Percentiles rank a stretch among this genome's conserved stretches.
These are phyloP conservation scores for Drosophila subobscura DNA, from an alignment of 1,140 invertebrate genomes.

Conservation along the genomic window DNA sequence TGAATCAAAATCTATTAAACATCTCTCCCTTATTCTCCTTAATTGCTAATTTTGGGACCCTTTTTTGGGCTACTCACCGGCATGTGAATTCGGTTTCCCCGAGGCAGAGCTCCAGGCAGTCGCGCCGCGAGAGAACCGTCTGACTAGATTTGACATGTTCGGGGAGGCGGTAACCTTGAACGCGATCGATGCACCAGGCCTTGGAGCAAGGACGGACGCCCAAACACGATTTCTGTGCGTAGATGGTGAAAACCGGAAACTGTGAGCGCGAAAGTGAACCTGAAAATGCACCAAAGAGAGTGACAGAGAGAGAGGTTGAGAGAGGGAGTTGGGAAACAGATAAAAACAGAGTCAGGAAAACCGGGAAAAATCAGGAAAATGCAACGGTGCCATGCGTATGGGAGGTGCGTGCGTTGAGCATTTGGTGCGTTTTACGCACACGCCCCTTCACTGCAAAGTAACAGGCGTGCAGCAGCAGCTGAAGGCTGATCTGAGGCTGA, in stretches of 20 bases:
- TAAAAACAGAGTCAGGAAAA: slow-evolving; percentile 11
- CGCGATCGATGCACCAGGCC: slow-evolving; percentile 96
- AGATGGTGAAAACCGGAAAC: slow-evolving; percentile 97
- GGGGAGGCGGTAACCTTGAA: slow-evolving; percentile 92
- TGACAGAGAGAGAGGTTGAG: no score
- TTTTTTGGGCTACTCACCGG: slow-evolving; percentile 87
- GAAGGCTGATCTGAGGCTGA: slow-evolving; percentile 28
- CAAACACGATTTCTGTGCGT: slow-evolving; percentile 96
- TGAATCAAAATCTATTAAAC: no score
- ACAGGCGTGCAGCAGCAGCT: slow-evolving; percentile 72
- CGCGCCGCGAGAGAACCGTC: slow-evolving; percentile 90
- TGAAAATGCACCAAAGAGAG: slow-evolving; percentile 84
- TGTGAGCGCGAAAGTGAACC: slow-evolving; percentile 95
- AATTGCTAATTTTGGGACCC: no score
- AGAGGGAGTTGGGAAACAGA: slow-evolving; percentile 7
- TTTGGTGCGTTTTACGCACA: slow-evolving; percentile 75
- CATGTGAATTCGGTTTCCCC: slow-evolving; percentile 94
- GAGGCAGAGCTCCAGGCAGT: slow-evolving; percentile 94
- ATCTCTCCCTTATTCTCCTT: no score
- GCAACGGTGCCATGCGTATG: slow-evolving; percentile 64
- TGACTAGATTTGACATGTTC: slow-evolving; percentile 90
- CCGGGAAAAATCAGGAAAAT: slow-evolving; percentile 27
- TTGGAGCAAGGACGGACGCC: slow-evolving; percentile 93
- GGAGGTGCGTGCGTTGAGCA: slow-evolving; percentile 48
- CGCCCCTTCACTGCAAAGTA: slow-evolving; percentile 82